Percentiles rank a stretch among this genome's conserved stretches.
These are phyloP conservation scores for Solenodon paradoxus DNA, from an alignment of 2,113 vertebrate species.

Conservation along the genomic window DNA sequence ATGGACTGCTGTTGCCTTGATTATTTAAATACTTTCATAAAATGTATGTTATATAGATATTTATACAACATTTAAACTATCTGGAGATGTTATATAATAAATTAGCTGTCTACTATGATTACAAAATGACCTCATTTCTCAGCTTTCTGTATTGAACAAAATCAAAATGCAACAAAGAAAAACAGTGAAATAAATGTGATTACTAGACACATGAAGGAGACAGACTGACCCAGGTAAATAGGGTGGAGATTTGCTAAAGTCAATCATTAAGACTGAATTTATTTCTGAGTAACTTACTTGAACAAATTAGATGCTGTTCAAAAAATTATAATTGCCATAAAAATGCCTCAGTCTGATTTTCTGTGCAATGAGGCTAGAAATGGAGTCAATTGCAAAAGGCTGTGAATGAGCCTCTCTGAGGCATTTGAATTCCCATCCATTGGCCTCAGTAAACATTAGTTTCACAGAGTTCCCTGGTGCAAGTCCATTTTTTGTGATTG, in stretches of 20 bases:
- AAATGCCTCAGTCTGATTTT: background rate
- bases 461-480: too few species aligned
- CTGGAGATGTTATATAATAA: too few species aligned
- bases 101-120: too few species aligned
- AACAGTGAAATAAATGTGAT: background rate
- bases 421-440: too few species aligned
- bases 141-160: background rate
- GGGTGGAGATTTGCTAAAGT: background rate
- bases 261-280: background rate
- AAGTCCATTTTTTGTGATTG: background rate
- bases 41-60: background rate
- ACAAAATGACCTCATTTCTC: background rate
- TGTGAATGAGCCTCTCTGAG: rapidly evolving
- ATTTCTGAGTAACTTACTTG: background rate
- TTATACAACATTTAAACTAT: too few species aligned
- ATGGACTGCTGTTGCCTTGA: too few species aligned
- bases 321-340: background rate
- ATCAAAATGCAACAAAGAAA: slow-evolving; percentile 4
- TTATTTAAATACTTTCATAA: background rate
- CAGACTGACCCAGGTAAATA: background rate
- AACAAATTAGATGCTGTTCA: background rate
- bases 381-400: background rate
- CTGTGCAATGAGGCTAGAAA: background rate
- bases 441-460: background rate
- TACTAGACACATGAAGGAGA: background rate